Percentiles rank a stretch among this genome's conserved stretches.
phyloP scores from a whole-genome alignment of 2,797 vertebrate species.

The Champsocephalus esox region DNA sequence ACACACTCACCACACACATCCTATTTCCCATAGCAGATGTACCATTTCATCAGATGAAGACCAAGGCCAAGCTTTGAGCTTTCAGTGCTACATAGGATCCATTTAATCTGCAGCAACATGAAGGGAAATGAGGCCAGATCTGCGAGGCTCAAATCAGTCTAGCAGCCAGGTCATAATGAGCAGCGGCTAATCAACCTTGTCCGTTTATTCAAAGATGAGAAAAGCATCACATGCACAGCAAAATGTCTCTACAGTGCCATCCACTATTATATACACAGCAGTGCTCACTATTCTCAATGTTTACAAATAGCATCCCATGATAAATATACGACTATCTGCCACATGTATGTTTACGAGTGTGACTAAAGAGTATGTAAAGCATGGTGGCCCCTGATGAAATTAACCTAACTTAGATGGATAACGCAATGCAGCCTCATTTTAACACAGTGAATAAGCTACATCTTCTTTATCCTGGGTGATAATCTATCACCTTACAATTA shows the following conservation, averaged over 20 bases:
- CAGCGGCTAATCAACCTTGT: conserved; percentile 76
- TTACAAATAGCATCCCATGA: conserved; percentile 52
- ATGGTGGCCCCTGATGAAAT: conserved; percentile 64
- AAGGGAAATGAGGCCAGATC: conserved; percentile 77
- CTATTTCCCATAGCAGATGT: conserved; percentile 78
- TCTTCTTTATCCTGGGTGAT: conserved; percentile 64
- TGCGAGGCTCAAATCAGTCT: conserved; percentile 56
- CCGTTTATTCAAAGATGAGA: conserved; percentile 70
- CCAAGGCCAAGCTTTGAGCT: conserved; percentile 74
- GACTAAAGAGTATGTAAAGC: conserved; percentile 65
- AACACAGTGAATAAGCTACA: conserved; percentile 61
- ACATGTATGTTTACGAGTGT: conserved; percentile 58
- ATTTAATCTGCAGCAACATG: conserved; percentile 80
- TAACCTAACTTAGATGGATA: conserved; percentile 73
- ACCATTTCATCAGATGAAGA: conserved; percentile 78
- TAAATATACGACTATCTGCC: conserved; percentile 44
- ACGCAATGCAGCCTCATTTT: conserved; percentile 58
- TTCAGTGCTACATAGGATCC: conserved; percentile 68
- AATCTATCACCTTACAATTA: conserved; percentile 74
- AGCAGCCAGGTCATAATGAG: conserved; percentile 73
- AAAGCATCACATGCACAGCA: conserved; percentile 50
- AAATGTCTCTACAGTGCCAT: conserved; percentile 38
- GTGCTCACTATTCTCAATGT: conserved; percentile 57
- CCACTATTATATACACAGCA: conserved; percentile 4
- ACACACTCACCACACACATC: conserved; percentile 34